Evolutionary conservation across 2,888 invertebrate genomes (phyloP).

Genomic region (Lutraria lutraria): DNA sequence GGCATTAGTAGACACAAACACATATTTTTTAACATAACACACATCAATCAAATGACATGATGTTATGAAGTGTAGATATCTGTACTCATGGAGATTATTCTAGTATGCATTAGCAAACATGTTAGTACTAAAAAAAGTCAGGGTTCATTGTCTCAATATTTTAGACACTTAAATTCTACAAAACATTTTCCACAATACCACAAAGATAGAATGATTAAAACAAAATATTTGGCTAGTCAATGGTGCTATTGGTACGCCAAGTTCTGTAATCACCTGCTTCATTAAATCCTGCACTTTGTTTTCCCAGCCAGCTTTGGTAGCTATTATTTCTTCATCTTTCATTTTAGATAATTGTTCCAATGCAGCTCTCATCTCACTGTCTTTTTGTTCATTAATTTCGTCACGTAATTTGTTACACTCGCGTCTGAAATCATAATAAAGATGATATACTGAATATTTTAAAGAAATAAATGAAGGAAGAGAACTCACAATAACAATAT

Average conservation of each 20-base stretch:
- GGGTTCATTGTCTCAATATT: background rate
- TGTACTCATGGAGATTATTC: background rate
- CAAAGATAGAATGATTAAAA: background rate
- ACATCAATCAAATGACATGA: background rate
- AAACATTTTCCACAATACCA: background rate
- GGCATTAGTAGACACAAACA: too few species aligned
- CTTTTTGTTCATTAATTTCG: slow-evolving; percentile 82
- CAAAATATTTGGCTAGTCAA: background rate
- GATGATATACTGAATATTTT: too few species aligned
- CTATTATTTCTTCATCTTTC: slow-evolving; percentile 81
- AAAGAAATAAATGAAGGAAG: too few species aligned
- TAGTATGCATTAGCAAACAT: background rate
- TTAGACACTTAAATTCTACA: background rate
- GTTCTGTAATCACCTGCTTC: slow-evolving; percentile 77
- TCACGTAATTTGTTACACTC: slow-evolving; percentile 81
- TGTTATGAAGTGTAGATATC: background rate
- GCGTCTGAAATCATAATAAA: slow-evolving; percentile 63
- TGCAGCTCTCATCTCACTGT: slow-evolving; percentile 83
- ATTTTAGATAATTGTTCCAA: slow-evolving; percentile 80
- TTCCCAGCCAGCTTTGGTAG: slow-evolving; percentile 79
- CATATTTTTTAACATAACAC: too few species aligned
- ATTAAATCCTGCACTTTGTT: slow-evolving; percentile 79
- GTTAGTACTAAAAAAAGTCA: background rate
- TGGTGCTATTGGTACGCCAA: background rate
- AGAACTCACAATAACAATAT: too few species aligned